Evolutionary conservation across 2,797 vertebrate genomes (phyloP).

Genomic region (Melanotaenia boesemani): DNA sequence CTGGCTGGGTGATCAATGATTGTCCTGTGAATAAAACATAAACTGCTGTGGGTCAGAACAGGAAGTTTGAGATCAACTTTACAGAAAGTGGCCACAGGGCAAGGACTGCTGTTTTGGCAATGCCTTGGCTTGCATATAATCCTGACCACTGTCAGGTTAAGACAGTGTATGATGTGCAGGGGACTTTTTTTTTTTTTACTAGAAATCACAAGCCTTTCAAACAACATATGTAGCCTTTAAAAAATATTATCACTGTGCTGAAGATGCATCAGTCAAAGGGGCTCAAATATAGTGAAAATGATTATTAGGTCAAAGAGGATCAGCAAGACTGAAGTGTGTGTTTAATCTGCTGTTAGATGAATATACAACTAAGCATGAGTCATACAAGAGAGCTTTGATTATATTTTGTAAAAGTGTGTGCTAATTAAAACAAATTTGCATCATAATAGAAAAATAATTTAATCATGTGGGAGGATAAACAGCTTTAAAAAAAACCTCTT

Average conservation of each 20-base stretch:
- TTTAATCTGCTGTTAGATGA: background rate
- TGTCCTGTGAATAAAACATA: slow-evolving; percentile 82
- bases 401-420: background rate
- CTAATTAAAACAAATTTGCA: background rate
- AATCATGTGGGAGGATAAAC: background rate
- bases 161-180: background rate
- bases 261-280: background rate
- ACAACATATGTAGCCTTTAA: background rate
- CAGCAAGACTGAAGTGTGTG: slow-evolving; percentile 5
- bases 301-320: slow-evolving; percentile 21
- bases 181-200: background rate
- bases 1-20: slow-evolving; percentile 69
- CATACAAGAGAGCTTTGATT: background rate
- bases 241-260: background rate
- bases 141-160: slow-evolving; percentile 30
- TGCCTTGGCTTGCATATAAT: slow-evolving; percentile 9
- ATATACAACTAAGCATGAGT: slow-evolving; percentile 4
- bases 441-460: background rate
- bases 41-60: slow-evolving; percentile 52
- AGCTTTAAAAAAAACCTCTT: background rate
- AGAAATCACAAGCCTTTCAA: background rate
- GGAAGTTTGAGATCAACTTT: slow-evolving; percentile 52
- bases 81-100: slow-evolving; percentile 66
- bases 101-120: slow-evolving; percentile 26
- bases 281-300: background rate